Evolutionary conservation across 1,140 invertebrate species (phyloP).

Genomic region (Eufriesea mexicana): DNA sequence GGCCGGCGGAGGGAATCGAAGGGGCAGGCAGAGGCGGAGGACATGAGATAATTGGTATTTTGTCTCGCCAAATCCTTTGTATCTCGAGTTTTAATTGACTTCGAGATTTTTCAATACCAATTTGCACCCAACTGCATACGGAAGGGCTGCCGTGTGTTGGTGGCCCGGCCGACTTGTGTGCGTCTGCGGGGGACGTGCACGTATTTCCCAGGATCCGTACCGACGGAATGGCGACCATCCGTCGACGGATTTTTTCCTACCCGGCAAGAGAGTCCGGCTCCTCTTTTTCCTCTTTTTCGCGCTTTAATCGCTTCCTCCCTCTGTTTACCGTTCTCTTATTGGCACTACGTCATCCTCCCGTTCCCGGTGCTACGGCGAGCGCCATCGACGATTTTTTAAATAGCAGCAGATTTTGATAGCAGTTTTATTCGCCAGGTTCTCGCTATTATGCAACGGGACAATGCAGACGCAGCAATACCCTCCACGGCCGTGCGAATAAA

Average conservation of each 20-base stretch:
- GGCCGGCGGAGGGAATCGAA: conserved; percentile 37
- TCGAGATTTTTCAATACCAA: conserved; percentile 73
- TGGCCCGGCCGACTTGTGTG: neutral
- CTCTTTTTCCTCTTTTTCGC: conserved; percentile 49
- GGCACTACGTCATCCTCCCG: neutral
- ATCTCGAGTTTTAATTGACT: conserved; percentile 77
- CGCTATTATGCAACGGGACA: neutral
- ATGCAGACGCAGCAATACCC: neutral
- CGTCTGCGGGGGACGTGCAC: conserved; percentile 16
- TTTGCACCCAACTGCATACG: conserved; percentile 68
- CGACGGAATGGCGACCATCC: conserved; percentile 65
- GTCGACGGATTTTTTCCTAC: conserved; percentile 46
- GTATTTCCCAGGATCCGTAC: conserved; percentile 48
- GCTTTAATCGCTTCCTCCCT: conserved; percentile 50
- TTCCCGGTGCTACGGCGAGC: conserved; percentile 1
- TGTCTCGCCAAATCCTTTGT: conserved; percentile 78
- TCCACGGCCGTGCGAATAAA: conserved; percentile 8
- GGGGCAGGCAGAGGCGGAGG: conserved; percentile 62
- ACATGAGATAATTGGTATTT: conserved; percentile 78
- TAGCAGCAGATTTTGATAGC: conserved; percentile 26
- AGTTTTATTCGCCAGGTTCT: conserved; percentile 10
- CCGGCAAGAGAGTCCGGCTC: conserved; percentile 53
- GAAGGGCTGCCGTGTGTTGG: conserved; percentile 16
- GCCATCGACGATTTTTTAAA: conserved; percentile 24
- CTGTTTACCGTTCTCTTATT: conserved; percentile 49